Evolutionary conservation across 2,113 vertebrate genomes (phyloP).

Genomic region (Synchiropus splendidus): DNA sequence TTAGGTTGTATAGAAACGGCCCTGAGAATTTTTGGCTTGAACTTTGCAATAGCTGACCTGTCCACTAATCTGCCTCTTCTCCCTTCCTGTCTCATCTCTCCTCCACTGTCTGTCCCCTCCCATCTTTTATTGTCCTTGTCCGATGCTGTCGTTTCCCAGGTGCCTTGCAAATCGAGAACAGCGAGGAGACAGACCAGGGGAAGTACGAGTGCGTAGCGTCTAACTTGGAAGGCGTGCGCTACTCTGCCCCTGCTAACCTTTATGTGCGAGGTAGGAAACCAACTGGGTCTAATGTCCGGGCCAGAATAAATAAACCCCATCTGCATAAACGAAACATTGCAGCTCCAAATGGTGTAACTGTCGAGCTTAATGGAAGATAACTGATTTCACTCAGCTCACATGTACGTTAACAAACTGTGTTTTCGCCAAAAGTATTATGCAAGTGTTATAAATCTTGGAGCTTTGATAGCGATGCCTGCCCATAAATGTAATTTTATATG

Average conservation of each 20-base stretch:
- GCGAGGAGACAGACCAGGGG: constrained; percentile 97
- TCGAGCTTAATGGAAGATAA: constrained; percentile 41
- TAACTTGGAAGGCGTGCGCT: constrained; percentile 94
- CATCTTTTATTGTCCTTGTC: constrained; percentile 28
- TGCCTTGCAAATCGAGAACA: constrained; percentile 98
- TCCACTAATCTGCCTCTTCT: constrained; percentile 6
- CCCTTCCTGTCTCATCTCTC: constrained; percentile 25
- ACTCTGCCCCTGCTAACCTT: constrained; percentile 96
- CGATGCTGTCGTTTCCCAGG: constrained; percentile 67
- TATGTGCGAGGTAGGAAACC: constrained; percentile 99
- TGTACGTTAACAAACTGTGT: constrained; percentile 37
- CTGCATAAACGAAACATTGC: too few relatives aligned
- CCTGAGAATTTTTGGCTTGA: too few relatives aligned
- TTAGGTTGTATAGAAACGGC: too few relatives aligned
- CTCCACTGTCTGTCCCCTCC: constrained; percentile 17
- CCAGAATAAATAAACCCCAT: constrained; percentile 6
- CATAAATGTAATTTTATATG: constrained; percentile 49
- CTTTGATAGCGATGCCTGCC: constrained; percentile 47
- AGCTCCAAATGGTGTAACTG: constrained; percentile 19
- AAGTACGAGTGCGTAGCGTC: constrained; percentile 98
- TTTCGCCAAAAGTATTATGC: constrained; percentile 34
- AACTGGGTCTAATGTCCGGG: constrained; percentile 46
- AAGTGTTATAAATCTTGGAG: constrained; percentile 38
- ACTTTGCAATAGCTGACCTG: too few relatives aligned
- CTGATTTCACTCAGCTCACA: constrained; percentile 38